Percentiles rank a stretch among this genome's conserved stretches.
phyloP scores from a whole-genome alignment of 2,888 invertebrate species.

The Hirtodrosophila histrioides region DNA sequence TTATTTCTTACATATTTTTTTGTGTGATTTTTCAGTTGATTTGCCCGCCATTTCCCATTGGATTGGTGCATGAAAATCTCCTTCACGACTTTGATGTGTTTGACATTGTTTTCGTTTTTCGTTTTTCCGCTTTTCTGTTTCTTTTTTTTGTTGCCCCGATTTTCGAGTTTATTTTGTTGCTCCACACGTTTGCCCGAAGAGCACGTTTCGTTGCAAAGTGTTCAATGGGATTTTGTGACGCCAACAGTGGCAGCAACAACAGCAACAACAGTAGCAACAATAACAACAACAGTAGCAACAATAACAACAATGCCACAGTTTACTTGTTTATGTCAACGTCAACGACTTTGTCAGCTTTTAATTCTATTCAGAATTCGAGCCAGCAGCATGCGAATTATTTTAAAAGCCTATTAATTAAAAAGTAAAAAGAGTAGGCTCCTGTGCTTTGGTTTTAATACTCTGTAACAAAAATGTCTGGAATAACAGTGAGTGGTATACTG shows the following conservation, averaged over 20 bases:
- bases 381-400: constrained; percentile 16
- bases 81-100: constrained; percentile 68
- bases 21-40: constrained; percentile 65
- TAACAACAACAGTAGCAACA: constrained; percentile 20
- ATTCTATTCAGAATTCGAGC: constrained; percentile 32
- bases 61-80: constrained; percentile 39
- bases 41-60: constrained; percentile 60
- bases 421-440: constrained; percentile 1
- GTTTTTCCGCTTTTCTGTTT: constrained; percentile 5
- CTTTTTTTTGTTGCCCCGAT: constrained; percentile 28
- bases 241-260: constrained; percentile 20
- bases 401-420: constrained; percentile 29
- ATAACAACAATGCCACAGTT: constrained; percentile 33
- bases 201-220: constrained; percentile 54
- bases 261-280: too few relatives aligned
- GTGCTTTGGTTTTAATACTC: too few relatives aligned
- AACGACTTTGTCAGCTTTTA: constrained; percentile 55
- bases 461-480: too few relatives aligned
- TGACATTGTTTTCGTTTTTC: constrained; percentile 69
- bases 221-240: constrained; percentile 54
- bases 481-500: too few relatives aligned
- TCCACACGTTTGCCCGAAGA: constrained; percentile 29
- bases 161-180: constrained; percentile 14
- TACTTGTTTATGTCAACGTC: constrained; percentile 51
- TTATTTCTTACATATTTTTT: constrained; percentile 32